phyloP scores from a whole-genome alignment of 1,140 invertebrate genomes.

The Heliconius himera region DNA sequence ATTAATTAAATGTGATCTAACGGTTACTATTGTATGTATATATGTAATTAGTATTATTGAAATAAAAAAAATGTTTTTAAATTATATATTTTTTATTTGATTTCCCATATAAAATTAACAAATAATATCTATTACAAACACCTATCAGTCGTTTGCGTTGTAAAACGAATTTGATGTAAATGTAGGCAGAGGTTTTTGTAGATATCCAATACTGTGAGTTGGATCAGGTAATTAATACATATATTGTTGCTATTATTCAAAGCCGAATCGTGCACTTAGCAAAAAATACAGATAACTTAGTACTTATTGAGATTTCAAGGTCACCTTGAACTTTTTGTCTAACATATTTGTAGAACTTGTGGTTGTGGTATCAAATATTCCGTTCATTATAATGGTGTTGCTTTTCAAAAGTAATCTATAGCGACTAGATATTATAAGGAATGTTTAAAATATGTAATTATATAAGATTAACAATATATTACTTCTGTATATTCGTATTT shows the following conservation, averaged over 20 bases:
- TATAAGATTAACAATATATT: not conserved
- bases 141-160: constrained; percentile 38
- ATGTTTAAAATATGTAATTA: not conserved
- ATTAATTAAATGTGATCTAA: constrained; percentile 22
- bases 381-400: not conserved
- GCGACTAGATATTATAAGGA: not conserved
- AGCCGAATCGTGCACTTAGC: not conserved
- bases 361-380: not conserved
- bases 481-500: not conserved
- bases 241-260: not conserved
- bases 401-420: not conserved
- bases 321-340: constrained; percentile 1
- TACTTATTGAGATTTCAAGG: not conserved
- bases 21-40: constrained; percentile 26
- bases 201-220: not conserved
- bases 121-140: constrained; percentile 36
- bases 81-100: constrained; percentile 33
- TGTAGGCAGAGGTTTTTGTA: not conserved
- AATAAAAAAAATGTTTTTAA: constrained; percentile 21
- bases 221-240: not conserved
- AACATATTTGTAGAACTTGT: not conserved
- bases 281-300: not conserved
- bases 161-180: not conserved
- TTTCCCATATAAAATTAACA: constrained; percentile 41
- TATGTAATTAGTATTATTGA: constrained; percentile 26